Evolutionary conservation across 2,113 vertebrate genomes (phyloP), one percentile per base, ranked within the genome.

Genomic region (Seriola dumerili): DNA sequence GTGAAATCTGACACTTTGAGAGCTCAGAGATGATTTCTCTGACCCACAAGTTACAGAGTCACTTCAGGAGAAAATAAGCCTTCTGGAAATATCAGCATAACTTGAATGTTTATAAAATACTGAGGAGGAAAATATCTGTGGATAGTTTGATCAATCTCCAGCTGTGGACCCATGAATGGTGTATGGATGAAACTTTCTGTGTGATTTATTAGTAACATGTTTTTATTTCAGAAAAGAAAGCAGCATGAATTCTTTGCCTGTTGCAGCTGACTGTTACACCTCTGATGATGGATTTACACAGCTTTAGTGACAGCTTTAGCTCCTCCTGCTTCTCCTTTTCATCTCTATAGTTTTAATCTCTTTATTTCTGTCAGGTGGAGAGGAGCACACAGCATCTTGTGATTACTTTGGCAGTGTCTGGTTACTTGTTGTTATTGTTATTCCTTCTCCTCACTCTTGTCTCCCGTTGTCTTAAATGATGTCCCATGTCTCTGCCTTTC

Each of bases 401-500:
- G 29, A 63, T 80, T 64, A 44, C 67, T 78, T 78, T 65, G 25
- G 21, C 58, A 40, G 12, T 38, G 52, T 66, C 25, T 72, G 52
- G 16, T 78, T 71, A 57, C 65, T 75, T 82, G 36, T 57, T 65
- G 9, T 36, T 50, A 3, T 63, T 55, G 9, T 72, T 42, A 44
- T 76, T 50, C n/a, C 63, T 52, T 32, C 14, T 85, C 57, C 29
- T 57, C 57, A 50, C 81, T 76, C 19, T 69, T 36, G 38, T 58
- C 36, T 84, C 38, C 16, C 66, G 21, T 76, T 88, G 46, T 86
- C 42, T 76, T 34, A 86, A 82, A 21, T 72, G 44, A 52, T 80
- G 66, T 78, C 72, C 70, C 57, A 8, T 84, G 50, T 76, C 46
- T 89, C 54, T 81, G 1, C 55, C 67, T 81, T 72, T 82, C 70